phyloP scores from a whole-genome alignment of 2,797 vertebrate species.

The Microhierax caerulescens region DNA sequence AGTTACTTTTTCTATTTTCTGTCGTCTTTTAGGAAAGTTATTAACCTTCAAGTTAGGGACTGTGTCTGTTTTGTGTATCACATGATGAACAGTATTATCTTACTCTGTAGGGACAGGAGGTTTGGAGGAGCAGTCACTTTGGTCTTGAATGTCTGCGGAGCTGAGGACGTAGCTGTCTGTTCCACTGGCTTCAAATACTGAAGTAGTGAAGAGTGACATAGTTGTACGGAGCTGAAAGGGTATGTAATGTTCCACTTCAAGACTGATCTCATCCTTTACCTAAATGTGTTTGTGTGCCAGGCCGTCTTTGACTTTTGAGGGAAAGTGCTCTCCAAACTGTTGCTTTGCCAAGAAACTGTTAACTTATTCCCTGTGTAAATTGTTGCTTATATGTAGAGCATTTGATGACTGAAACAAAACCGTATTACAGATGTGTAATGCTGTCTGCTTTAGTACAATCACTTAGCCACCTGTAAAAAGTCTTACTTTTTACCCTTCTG shows the following conservation, averaged over 20 bases:
- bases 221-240: neutral
- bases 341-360: neutral
- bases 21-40: constrained; percentile 26
- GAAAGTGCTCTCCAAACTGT: neutral
- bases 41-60: constrained; percentile 33
- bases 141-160: neutral
- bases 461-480: neutral
- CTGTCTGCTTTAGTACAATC: neutral
- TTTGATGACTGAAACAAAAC: neutral
- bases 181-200: neutral
- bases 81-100: neutral
- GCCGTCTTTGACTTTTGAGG: neutral
- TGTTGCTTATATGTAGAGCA: neutral
- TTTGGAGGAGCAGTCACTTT: neutral
- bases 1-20: neutral
- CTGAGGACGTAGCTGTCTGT: neutral
- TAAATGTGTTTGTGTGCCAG: neutral
- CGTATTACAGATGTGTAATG: rapidly evolving
- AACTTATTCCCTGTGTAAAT: neutral
- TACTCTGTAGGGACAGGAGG: neutral
- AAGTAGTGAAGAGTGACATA: neutral
- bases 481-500: neutral
- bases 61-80: neutral
- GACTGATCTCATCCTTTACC: neutral
- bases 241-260: neutral